Evolutionary conservation across 2,888 invertebrate species (phyloP), one percentile per base, ranked within the genome.

Genomic region (Torymus tubicola): DNA sequence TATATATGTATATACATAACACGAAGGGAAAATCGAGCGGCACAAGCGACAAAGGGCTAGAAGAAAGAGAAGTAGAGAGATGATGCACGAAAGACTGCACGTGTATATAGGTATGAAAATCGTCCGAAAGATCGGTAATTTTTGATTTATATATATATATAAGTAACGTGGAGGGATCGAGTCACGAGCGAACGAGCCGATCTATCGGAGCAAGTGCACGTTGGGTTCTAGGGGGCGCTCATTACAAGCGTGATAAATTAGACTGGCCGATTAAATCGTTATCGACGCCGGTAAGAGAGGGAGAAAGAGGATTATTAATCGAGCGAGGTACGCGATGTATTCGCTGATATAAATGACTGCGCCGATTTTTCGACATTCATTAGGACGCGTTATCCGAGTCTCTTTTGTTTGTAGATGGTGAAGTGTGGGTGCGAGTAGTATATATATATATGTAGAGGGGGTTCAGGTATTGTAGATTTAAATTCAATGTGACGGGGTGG

Each of bases 101-200:
- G 10, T 8, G 42, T 42, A 8, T 42, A n/a, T n/a, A n/a, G n/a
- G n/a, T n/a, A 42, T 42, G 83, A 82, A 79, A 83, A 76, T 81
- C 52, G 69, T 70, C 82, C 82, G 80, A 86, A 87, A 85, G 83
- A 86, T 86, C 82, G 83, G 61, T 70, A n/a, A 42, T 80, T 82
- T 84, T 21, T 76, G 87, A 87, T 86, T 87, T 86, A 85, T 87
- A 85, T 21, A 21, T 21, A 21, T 2, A 2, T 21, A 21, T 21
- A 87, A 84, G 2, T 21, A 87, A 84, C 82, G 21, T 83, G 79
- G 81, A 80, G 73, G 82, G 81, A 67, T 63, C 21, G 50, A 81
- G 81, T 81, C 81, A 76, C 76, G 77, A 77, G 70, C 42, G 42
- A 42, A 31, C 31, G 42, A 24, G 60, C 67, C 82, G 81, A 76